These are phyloP conservation scores for Linhomoeus sp. DNA, from an alignment of 2,888 invertebrate species.

Conservation along the genomic window DNA sequence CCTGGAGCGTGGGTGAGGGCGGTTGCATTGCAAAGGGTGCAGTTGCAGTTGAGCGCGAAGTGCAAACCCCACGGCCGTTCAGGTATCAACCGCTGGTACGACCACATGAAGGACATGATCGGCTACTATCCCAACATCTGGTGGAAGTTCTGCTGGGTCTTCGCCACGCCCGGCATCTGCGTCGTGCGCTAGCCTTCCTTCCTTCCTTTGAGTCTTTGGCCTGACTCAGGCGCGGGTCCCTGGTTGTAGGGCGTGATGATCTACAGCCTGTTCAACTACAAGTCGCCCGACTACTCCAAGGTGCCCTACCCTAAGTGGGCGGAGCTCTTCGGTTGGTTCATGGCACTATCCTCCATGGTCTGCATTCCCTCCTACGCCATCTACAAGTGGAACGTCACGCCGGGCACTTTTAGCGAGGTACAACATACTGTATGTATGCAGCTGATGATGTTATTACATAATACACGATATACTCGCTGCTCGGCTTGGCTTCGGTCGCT, in stretches of 20 bases:
- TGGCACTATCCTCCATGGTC: constrained; percentile 85
- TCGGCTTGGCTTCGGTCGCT: too few relatives aligned
- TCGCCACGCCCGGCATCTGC: constrained; percentile 79
- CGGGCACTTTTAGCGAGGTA: constrained; percentile 11
- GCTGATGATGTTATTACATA: too few relatives aligned
- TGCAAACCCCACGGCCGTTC: constrained; percentile 5
- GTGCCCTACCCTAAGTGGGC: constrained; percentile 72
- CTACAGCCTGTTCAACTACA: constrained; percentile 83
- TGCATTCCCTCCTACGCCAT: constrained; percentile 90
- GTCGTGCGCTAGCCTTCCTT: too few relatives aligned
- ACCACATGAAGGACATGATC: constrained; percentile 92
- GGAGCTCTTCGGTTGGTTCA: constrained; percentile 85
- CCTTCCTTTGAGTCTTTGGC: too few relatives aligned
- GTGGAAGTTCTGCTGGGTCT: constrained; percentile 97
- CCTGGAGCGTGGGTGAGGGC: constrained; percentile 75
- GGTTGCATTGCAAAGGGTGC: too few relatives aligned
- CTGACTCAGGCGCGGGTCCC: constrained; percentile 1
- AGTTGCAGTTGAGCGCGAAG: not conserved
- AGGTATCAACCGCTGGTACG: constrained; percentile 75
- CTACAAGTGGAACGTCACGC: constrained; percentile 36
- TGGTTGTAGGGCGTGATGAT: constrained; percentile 66
- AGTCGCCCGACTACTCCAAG: constrained; percentile 67
- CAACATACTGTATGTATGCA: too few relatives aligned
- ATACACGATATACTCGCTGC: too few relatives aligned
- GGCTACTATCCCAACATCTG: constrained; percentile 89